A percentile compares a stretch with the other conserved stretches of the same genome.
phyloP scores from a whole-genome alignment of 2,797 vertebrate species.

The Tamandua tetradactyla region DNA sequence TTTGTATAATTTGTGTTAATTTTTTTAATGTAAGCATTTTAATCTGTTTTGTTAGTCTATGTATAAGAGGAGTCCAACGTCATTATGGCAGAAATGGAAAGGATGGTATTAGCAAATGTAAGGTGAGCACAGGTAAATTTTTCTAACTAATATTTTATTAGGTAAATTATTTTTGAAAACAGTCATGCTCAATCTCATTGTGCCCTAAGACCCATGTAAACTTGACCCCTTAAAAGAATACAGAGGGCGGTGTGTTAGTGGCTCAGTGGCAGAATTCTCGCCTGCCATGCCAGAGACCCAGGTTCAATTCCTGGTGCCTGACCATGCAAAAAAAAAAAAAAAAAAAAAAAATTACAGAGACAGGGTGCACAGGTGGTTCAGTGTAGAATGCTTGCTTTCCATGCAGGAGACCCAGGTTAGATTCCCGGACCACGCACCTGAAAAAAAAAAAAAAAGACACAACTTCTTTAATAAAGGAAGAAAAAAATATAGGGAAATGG shows the following conservation, averaged over 20 bases:
- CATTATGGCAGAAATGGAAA: not conserved
- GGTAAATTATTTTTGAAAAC: not conserved
- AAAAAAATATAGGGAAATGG: not conserved
- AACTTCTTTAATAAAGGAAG: no score
- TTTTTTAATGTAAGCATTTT: not conserved
- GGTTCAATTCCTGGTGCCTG: no score
- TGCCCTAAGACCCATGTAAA: not conserved
- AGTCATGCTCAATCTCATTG: not conserved
- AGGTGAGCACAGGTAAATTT: not conserved
- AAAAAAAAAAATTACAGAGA: no score
- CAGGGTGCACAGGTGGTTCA: no score
- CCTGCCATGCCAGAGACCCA: no score
- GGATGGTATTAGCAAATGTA: not conserved
- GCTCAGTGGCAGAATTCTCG: no score
- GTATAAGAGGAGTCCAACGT: not conserved
- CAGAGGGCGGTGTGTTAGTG: no score
- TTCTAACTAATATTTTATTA: not conserved
- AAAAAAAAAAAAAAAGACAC: no score
- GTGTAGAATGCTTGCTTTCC: no score
- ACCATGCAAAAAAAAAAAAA: no score
- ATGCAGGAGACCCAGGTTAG: no score
- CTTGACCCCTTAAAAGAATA: not conserved
- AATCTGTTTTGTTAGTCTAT: not conserved
- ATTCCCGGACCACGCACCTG: no score
- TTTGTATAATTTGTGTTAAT: not conserved